Conservation (phyloP, 2,113 vertebrate species). For the Solenodon paradoxus region DNA sequence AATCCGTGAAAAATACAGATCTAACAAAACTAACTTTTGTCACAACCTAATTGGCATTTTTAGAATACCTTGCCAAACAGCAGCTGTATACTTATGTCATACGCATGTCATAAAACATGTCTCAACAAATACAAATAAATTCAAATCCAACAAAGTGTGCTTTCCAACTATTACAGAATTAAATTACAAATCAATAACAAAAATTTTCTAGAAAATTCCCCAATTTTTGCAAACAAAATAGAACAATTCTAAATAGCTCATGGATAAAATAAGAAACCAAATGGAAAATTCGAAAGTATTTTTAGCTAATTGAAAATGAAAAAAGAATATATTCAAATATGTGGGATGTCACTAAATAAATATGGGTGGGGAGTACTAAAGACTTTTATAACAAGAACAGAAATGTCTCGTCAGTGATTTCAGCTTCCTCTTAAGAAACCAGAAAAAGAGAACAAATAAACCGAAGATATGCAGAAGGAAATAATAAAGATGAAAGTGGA, state of each 20-base stretch:
- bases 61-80: background rate
- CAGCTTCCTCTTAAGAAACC: too few relatives aligned
- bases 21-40: background rate
- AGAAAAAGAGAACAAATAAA: too few relatives aligned
- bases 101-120: background rate
- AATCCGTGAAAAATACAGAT: constrained; percentile 15
- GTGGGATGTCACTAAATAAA: too few relatives aligned
- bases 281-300: too few relatives aligned
- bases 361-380: too few relatives aligned
- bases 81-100: background rate
- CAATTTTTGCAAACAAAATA: background rate
- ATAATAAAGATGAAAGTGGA: too few relatives aligned
- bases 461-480: too few relatives aligned
- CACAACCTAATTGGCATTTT: background rate
- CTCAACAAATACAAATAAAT: background rate
- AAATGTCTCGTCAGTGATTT: too few relatives aligned
- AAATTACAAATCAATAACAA: background rate
- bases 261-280: background rate
- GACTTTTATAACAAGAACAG: too few relatives aligned
- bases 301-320: too few relatives aligned
- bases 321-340: too few relatives aligned
- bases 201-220: background rate
- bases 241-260: background rate
- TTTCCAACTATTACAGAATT: background rate
- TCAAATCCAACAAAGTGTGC: background rate